Base-by-base conservation (phyloP, 2,888 invertebrate genomes). In the Tiliacea aurago region DNA sequence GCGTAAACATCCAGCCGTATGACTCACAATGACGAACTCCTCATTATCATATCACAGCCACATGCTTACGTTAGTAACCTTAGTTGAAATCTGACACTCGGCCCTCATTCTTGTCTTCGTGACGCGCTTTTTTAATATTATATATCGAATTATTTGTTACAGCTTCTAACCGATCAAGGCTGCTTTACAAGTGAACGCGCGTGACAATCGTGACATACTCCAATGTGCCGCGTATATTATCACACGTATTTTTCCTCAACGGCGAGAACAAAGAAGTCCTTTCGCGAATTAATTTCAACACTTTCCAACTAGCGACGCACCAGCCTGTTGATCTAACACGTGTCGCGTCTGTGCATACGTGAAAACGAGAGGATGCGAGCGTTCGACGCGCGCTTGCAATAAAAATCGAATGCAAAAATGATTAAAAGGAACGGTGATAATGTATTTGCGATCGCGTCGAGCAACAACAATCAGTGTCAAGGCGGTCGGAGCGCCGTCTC, bases 381-480 rank as follows among this genome's bases (percentile, higher is more conserved):
- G 91, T 90, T 89, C 91, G 91, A 92, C 93, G 93, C 93, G 93
- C 91, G 93, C 91, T 92, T 93, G 89, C 92, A 92, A 91, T 95
- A 93, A 93, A 95, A 94, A 94, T 92, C 89, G 91, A 94, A 95
- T 94, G 93, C 93, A 95, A 96, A 95, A 96, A 96, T 96, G 96
- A 96, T 96, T 94, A 96, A 95, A 96, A 95, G 95, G 92, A 96
- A 96, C 92, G 91, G 95, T 93, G 96, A 95, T 95, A 96, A 96
- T 96, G 95, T 95, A 92, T 96, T 95, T 94, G 95, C 95, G 94
- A 95, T 96, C 95, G 95, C 95, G 94, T 93, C 95, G 94, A 94
- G 91, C 90, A 93, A 94, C 90, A 93, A 94, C 93, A 95, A 95
- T 95, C 95, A 95, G 95, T 95, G 95, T 93, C 94, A 93, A 91